Conservation (phyloP, 2,113 vertebrate species). For the Asarcornis scutulata region DNA sequence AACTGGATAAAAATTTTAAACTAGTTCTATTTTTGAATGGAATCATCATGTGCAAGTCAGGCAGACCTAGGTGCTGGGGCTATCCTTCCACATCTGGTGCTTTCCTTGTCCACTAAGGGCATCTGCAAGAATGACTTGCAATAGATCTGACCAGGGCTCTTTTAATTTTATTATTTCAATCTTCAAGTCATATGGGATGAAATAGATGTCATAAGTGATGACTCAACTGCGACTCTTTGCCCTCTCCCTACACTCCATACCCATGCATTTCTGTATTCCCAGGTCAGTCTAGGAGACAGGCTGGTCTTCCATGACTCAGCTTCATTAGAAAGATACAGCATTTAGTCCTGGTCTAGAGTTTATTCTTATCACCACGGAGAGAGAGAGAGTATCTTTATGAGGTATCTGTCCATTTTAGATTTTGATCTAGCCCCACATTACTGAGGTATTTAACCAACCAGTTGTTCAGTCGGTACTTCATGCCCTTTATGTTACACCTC, state of each 20-base stretch:
- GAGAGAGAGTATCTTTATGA: neutral
- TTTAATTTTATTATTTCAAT: neutral
- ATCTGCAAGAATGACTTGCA: neutral
- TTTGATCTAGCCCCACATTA: neutral
- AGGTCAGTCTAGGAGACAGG: neutral
- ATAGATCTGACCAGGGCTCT: neutral
- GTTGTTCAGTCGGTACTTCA: neutral
- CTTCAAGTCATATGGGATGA: neutral
- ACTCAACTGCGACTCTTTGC: neutral
- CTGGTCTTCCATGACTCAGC: neutral
- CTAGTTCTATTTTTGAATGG: neutral
- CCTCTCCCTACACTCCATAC: neutral
- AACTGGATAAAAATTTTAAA: neutral
- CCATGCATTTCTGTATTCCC: neutral
- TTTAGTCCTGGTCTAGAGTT: neutral
- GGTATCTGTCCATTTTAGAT: neutral
- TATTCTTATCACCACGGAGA: neutral
- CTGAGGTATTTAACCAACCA: neutral
- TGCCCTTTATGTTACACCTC: neutral
- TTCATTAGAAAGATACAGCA: neutral
- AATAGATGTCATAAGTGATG: neutral
- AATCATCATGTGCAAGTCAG: neutral
- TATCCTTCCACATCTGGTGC: neutral
- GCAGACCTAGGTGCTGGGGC: neutral
- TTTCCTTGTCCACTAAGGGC: too few species aligned